These are phyloP conservation scores for Mus pahari DNA, from an alignment of 2,113 vertebrate species.

Conservation along the genomic window DNA sequence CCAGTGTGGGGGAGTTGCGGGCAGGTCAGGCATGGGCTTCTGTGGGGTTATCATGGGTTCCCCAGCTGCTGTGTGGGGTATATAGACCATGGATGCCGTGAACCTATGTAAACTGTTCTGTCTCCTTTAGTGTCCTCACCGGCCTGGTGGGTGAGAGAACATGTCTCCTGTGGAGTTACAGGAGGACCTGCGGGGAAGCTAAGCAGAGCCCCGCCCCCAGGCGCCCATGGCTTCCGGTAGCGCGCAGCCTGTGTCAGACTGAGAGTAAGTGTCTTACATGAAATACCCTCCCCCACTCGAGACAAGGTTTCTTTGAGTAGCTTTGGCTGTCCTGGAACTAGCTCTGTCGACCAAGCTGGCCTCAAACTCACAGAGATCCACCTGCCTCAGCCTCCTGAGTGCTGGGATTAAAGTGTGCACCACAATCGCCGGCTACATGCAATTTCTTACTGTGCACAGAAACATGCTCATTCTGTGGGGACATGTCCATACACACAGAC, in stretches of 20 bases:
- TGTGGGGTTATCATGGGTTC: background rate
- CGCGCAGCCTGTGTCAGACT: fast-evolving
- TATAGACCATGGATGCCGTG: background rate
- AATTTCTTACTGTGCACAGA: background rate
- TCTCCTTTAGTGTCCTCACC: background rate
- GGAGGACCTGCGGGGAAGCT: fast-evolving
- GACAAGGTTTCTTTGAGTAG: background rate
- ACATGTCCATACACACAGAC: background rate
- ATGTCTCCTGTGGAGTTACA: fast-evolving
- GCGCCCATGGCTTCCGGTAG: fast-evolving
- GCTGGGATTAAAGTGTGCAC: background rate
- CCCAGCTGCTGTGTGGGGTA: background rate
- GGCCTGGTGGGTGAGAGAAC: background rate
- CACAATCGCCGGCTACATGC: fast-evolving
- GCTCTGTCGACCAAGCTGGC: too few relatives aligned
- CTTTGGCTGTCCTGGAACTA: too few relatives aligned
- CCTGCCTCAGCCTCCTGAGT: background rate
- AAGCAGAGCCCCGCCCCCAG: fast-evolving
- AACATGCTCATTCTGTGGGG: background rate
- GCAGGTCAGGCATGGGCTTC: background rate
- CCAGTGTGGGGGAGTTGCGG: background rate
- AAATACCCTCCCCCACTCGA: background rate
- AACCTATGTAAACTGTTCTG: background rate
- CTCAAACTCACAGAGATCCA: too few relatives aligned
- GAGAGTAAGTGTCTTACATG: background rate